phyloP scores from a whole-genome alignment of 2,888 invertebrate genomes.

The Enoplolaimus lenunculus region DNA sequence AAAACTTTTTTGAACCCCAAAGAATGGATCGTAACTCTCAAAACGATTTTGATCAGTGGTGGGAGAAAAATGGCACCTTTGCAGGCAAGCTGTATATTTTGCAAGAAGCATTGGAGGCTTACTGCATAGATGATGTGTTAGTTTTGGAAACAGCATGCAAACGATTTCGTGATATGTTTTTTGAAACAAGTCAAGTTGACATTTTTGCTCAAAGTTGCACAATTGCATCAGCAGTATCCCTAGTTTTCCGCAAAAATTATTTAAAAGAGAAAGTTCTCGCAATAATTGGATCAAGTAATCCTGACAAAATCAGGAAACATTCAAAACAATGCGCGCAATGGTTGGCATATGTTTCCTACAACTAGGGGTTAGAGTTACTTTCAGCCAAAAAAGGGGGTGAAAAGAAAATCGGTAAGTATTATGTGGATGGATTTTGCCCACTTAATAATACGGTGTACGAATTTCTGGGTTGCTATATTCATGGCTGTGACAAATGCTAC shows the following conservation, averaged over 20 bases:
- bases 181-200: background rate
- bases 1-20: background rate
- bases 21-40: background rate
- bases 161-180: background rate
- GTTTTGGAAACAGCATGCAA: background rate
- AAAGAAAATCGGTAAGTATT: conserved; percentile 3
- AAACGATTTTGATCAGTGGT: background rate
- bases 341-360: background rate
- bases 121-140: conserved; percentile 11
- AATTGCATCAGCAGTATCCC: background rate
- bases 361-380: background rate
- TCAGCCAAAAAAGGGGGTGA: background rate
- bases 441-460: background rate
- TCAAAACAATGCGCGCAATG: background rate
- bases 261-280: background rate
- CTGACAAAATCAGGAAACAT: background rate
- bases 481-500: conserved; percentile 10
- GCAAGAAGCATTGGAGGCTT: background rate
- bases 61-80: background rate
- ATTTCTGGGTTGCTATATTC: conserved; percentile 5
- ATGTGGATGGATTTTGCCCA: conserved; percentile 10
- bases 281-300: background rate
- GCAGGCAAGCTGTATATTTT: background rate
- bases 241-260: background rate
- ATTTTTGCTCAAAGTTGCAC: background rate